phyloP scores from a whole-genome alignment of 64 coral and sea anemone species.

The Montipora foliosa region DNA sequence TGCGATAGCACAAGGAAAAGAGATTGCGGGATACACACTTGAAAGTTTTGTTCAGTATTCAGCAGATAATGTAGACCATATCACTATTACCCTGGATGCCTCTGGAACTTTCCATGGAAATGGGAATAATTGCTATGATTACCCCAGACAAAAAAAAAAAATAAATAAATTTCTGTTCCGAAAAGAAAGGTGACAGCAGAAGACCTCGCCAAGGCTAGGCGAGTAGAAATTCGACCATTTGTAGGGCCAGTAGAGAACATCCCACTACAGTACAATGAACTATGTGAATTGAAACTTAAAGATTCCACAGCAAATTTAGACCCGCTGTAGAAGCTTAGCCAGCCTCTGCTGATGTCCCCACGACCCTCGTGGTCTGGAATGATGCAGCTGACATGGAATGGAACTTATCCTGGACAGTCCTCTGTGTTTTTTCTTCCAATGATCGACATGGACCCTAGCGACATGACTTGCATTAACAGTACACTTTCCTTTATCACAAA shows the following conservation, averaged over 20 bases:
- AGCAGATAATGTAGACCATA: conserved; percentile 45
- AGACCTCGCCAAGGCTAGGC: neutral
- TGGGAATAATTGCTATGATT: conserved; percentile 38
- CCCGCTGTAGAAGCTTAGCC: neutral
- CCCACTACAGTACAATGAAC: neutral
- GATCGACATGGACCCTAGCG: conserved; percentile 38
- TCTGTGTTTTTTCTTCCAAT: conserved; percentile 57
- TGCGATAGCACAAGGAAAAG: neutral
- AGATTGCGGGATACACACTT: neutral
- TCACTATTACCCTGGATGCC: conserved; percentile 3
- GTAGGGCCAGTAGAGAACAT: neutral
- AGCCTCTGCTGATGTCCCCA: neutral
- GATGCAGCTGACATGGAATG: conserved; percentile 31
- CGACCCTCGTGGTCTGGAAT: conserved; percentile 52
- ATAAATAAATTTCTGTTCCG: neutral
- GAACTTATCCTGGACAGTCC: conserved; percentile 11
- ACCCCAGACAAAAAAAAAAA: neutral
- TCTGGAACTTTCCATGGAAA: conserved; percentile 26
- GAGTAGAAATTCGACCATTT: neutral
- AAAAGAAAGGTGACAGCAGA: conserved; percentile 14
- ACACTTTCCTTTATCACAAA: conserved; percentile 18
- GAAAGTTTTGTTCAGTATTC: neutral
- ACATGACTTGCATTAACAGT: conserved; percentile 14
- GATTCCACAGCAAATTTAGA: conserved; percentile 24
- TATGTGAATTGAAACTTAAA: neutral